Evolutionary conservation across 2,888 invertebrate genomes (phyloP), one percentile per base, ranked within the genome.

Genomic region (Eurytoma adleriae): DNA sequence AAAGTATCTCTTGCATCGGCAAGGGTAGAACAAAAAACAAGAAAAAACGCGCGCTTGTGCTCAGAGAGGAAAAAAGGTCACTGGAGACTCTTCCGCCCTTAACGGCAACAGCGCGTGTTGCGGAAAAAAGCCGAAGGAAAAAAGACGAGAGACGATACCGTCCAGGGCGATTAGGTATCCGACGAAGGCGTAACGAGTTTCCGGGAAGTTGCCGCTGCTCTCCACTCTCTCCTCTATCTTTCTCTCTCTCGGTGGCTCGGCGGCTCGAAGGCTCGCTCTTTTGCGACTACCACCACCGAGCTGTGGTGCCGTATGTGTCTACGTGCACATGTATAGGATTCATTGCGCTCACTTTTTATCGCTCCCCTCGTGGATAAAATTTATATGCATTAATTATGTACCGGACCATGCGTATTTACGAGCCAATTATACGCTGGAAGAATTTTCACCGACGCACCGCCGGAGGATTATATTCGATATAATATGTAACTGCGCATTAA

Each of bases 181-280:
- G 70, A 66, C 54, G 75, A 80, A 80, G 75, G 68, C 75, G 75
- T 76, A 80, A 80, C 80, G 71, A 76, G 76, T 80, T 80, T 80
- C 80, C 80, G 76, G 80, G 80, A 80, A 80, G 80, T 76, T 76
- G 18, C 40, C 13, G 50, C 40, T 30, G 7, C 52, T 71, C 18
- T 56, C 62, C 56, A 52, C 62, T 71, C 24, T 52, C 52, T 61
- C 50, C 40, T 61, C 24, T 7, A 1, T 73, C 27, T 27, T 27
- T 50, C 48, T 16, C 40, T n/a, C 54, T 62, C 20, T 40, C 48
- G 40, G 56, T 66, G n/a, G 52, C 57, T 24, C 57, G 20, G 24
- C 57, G 20, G 24, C 20, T 40, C 48, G 40, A 56, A 57, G 13
- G 52, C 57, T 24, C 57, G 20, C 24, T 66, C 61, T 64, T 30